A percentile compares a stretch with the other conserved stretches of the same genome.
phyloP scores from a whole-genome alignment of 2,888 invertebrate species.

The Cremastinae sp. region DNA sequence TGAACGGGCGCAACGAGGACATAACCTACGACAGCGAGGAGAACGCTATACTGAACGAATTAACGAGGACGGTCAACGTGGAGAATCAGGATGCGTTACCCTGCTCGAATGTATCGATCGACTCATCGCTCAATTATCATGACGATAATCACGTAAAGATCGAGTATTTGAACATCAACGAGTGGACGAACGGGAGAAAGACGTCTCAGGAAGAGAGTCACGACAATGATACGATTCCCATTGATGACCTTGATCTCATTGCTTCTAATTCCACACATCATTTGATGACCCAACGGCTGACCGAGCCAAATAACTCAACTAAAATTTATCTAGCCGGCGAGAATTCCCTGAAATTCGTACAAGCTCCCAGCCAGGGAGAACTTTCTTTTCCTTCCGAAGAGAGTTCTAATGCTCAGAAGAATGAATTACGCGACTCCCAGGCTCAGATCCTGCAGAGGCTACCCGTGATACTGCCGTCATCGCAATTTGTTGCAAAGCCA shows the following conservation, averaged over 20 bases:
- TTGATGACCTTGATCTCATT: constrained; percentile 38
- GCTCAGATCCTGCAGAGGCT: constrained; percentile 71
- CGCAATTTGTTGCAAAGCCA: constrained; percentile 75
- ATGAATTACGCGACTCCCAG: constrained; percentile 64
- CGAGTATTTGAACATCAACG: constrained; percentile 40
- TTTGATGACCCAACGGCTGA: constrained; percentile 21
- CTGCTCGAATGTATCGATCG: constrained; percentile 15
- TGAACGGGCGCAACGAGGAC: constrained; percentile 60
- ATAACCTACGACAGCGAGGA: constrained; percentile 66
- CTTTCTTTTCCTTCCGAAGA: neutral
- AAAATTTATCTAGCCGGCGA: constrained; percentile 40
- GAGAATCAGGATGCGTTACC: constrained; percentile 33
- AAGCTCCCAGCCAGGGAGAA: neutral
- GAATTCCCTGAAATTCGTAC: constrained; percentile 7
- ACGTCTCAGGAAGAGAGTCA: constrained; percentile 29
- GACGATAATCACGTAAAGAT: constrained; percentile 22
- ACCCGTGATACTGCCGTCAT: constrained; percentile 71
- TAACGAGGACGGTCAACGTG: constrained; percentile 30
- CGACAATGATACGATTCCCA: constrained; percentile 33
- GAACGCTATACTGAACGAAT: constrained; percentile 59
- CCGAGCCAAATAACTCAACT: neutral
- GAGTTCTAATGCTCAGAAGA: constrained; percentile 52
- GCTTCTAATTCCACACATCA: constrained; percentile 4
- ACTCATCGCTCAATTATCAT: constrained; percentile 36
- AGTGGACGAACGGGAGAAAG: constrained; percentile 12